Conservation (phyloP, 2,113 vertebrate genomes). For the Ammospiza nelsoni region DNA sequence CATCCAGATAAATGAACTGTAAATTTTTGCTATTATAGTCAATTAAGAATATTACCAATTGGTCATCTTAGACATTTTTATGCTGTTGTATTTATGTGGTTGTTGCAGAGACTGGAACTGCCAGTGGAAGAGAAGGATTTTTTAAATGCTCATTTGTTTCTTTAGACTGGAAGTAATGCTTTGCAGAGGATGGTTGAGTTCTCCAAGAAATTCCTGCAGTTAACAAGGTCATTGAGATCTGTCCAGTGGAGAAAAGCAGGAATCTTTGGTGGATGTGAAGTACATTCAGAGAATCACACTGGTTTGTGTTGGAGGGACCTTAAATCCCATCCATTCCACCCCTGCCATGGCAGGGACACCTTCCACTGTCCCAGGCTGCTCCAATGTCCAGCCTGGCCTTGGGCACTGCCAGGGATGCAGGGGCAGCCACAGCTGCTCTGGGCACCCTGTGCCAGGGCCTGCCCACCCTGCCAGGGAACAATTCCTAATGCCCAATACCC, state of each 20-base stretch:
- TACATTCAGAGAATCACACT: background rate
- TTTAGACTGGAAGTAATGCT: background rate
- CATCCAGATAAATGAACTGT: background rate
- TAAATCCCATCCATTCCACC: accelerated
- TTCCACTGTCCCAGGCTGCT: background rate
- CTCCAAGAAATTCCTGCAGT: background rate
- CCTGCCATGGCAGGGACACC: background rate
- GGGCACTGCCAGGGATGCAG: too few species aligned
- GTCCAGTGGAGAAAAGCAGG: background rate
- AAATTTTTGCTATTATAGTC: background rate
- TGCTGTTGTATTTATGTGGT: background rate
- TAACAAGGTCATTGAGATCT: background rate
- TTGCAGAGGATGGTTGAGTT: background rate
- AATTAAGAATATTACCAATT: background rate
- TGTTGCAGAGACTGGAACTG: background rate
- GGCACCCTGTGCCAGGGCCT: too few species aligned
- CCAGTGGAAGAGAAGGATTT: background rate
- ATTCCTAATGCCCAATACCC: background rate
- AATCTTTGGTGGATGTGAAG: background rate
- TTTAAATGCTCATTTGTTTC: background rate
- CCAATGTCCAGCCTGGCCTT: background rate
- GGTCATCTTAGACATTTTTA: background rate
- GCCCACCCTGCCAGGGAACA: too few species aligned
- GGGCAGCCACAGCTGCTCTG: too few species aligned
- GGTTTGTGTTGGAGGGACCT: background rate